Evolutionary conservation across 2,797 vertebrate species (phyloP).

Genomic region (Yasuhikotakia modesta): DNA sequence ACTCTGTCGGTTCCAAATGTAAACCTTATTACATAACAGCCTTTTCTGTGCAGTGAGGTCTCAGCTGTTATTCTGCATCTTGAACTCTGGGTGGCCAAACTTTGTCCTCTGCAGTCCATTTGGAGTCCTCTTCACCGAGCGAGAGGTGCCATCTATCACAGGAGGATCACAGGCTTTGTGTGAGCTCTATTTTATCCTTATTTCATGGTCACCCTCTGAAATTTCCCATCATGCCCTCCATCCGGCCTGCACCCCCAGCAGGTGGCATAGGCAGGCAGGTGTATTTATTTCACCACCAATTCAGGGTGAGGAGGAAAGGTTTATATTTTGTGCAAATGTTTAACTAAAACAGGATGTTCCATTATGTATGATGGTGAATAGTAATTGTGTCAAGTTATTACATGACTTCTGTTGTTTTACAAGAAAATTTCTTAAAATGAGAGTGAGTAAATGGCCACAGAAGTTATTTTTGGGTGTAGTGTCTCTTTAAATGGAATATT

Average conservation of each 20-base stretch:
- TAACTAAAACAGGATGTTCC: not conserved
- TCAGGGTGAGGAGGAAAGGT: slow-evolving; percentile 14
- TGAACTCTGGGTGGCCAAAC: slow-evolving; percentile 22
- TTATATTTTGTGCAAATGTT: not conserved
- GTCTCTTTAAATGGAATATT: no score
- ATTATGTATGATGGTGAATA: not conserved
- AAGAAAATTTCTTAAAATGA: not conserved
- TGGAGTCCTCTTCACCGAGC: slow-evolving; percentile 25
- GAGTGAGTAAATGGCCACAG: no score
- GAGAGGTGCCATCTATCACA: slow-evolving; percentile 72
- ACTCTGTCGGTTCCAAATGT: not conserved
- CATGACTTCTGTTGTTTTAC: no score
- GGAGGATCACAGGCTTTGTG: slow-evolving; percentile 69
- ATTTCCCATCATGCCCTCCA: slow-evolving; percentile 62
- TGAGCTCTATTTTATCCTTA: slow-evolving; percentile 66
- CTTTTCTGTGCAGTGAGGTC: slow-evolving; percentile 1
- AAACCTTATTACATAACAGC: not conserved
- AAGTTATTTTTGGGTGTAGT: no score
- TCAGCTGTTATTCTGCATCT: slow-evolving; percentile 26
- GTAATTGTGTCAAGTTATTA: not conserved
- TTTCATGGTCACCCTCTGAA: slow-evolving; percentile 65
- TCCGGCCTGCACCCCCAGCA: slow-evolving; percentile 48
- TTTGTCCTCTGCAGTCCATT: slow-evolving; percentile 1
- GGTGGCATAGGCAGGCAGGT: slow-evolving; percentile 26
- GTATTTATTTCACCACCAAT: slow-evolving; percentile 33